phyloP scores from a whole-genome alignment of 2,113 vertebrate species.

The Ameiurus melas region DNA sequence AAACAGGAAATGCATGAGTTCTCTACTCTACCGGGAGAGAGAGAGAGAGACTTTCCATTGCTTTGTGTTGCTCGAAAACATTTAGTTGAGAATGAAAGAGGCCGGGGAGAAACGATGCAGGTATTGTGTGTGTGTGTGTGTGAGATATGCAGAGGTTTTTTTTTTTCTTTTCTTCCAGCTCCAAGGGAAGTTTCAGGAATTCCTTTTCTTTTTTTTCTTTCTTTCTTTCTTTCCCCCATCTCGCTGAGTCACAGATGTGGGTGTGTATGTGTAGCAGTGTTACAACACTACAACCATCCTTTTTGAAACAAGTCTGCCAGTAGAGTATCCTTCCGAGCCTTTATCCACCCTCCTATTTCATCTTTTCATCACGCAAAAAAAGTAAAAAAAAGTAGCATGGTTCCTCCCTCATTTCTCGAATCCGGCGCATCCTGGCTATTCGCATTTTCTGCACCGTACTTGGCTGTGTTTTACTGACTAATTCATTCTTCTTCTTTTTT shows the following conservation, averaged over 20 bases:
- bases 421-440: background rate
- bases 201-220: background rate
- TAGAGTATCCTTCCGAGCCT: slow-evolving; percentile 24
- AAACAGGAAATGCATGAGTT: slow-evolving; percentile 58
- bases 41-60: slow-evolving; percentile 41
- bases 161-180: background rate
- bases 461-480: slow-evolving; percentile 2
- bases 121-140: background rate
- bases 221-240: background rate
- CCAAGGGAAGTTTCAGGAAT: slow-evolving; percentile 6
- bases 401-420: background rate
- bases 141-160: background rate
- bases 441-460: background rate
- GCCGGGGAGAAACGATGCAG: background rate
- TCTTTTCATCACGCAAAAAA: background rate
- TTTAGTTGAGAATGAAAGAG: slow-evolving; percentile 18
- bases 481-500: slow-evolving; percentile 20
- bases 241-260: slow-evolving; percentile 29
- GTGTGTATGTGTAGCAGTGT: slow-evolving; percentile 10
- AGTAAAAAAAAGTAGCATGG: background rate
- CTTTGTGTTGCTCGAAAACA: slow-evolving; percentile 43
- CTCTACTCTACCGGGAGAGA: slow-evolving; percentile 30
- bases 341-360: slow-evolving; percentile 4
- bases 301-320: background rate
- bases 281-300: slow-evolving; percentile 18